Evolutionary conservation across 2,888 invertebrate species (phyloP).

Genomic region (Seladonia tumulorum): DNA sequence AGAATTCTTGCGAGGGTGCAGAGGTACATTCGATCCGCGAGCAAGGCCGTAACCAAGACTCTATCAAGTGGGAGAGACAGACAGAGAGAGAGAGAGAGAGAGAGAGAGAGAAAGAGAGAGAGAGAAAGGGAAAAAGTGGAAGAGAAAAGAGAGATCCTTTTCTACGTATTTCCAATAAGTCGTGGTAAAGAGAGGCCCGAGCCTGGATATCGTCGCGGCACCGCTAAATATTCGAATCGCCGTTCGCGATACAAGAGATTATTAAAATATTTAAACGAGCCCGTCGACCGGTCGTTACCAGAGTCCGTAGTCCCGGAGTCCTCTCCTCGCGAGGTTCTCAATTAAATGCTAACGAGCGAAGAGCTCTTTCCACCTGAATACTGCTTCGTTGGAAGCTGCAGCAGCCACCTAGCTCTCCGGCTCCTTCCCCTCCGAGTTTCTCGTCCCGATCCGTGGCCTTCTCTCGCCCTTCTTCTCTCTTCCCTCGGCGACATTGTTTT

Average conservation of each 20-base stretch:
- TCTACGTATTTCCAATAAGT: conserved; percentile 44
- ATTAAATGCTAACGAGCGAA: conserved; percentile 81
- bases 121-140: not conserved
- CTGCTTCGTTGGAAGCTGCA: conserved; percentile 75
- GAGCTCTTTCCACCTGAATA: conserved; percentile 80
- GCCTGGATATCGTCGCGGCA: conserved; percentile 57
- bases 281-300: conserved; percentile 77
- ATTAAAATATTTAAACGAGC: conserved; percentile 81
- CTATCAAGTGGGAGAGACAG: not conserved
- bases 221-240: conserved; percentile 77
- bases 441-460: conserved; percentile 28
- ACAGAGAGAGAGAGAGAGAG: not conserved
- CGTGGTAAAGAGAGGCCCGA: conserved; percentile 39
- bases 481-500: conserved; percentile 75
- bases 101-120: not conserved
- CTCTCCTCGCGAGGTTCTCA: conserved; percentile 77
- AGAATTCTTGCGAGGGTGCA: not conserved
- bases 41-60: not conserved
- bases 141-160: conserved; percentile 4
- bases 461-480: conserved; percentile 42
- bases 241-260: conserved; percentile 79
- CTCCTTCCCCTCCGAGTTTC: conserved; percentile 24
- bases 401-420: conserved; percentile 67
- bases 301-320: conserved; percentile 66
- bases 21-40: not conserved